Percentiles rank a stretch among this genome's conserved stretches.
phyloP scores from a whole-genome alignment of 2,113 vertebrate species.

The Mionectes macconnelli region DNA sequence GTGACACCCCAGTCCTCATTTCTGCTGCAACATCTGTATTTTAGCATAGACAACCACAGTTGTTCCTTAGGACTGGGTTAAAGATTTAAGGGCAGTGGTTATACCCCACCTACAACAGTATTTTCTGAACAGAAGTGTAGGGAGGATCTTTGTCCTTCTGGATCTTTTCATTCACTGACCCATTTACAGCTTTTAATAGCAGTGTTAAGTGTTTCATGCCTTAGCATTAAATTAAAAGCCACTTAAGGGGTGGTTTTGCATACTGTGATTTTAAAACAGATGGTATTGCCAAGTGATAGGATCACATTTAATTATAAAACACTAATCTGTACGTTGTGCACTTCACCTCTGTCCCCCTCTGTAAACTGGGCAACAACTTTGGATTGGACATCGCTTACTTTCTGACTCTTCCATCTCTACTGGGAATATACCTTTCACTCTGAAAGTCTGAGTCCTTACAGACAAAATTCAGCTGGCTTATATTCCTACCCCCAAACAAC shows the following conservation, averaged over 20 bases:
- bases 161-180: not conserved
- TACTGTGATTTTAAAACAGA: not conserved
- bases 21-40: not conserved
- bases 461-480: not conserved
- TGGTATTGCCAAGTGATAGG: not conserved
- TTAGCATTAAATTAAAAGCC: conserved; percentile 13
- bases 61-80: not conserved
- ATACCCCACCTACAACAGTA: too few species aligned
- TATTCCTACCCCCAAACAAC: not conserved
- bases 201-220: not conserved
- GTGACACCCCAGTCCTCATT: not conserved
- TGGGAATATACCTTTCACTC: not conserved
- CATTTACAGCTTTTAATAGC: not conserved
- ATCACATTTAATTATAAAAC: not conserved
- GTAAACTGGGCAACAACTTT: not conserved
- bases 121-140: not conserved
- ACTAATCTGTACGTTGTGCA: not conserved
- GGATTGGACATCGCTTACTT: not conserved
- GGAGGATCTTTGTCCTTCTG: not conserved
- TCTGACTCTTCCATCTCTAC: not conserved
- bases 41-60: not conserved
- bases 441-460: not conserved
- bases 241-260: conserved; percentile 11
- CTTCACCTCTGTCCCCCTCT: not conserved
- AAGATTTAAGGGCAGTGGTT: not conserved